Evolutionary conservation across 2,113 vertebrate species (phyloP), one percentile per base, ranked within the genome.

Genomic region (Hippocampus mohnikei): DNA sequence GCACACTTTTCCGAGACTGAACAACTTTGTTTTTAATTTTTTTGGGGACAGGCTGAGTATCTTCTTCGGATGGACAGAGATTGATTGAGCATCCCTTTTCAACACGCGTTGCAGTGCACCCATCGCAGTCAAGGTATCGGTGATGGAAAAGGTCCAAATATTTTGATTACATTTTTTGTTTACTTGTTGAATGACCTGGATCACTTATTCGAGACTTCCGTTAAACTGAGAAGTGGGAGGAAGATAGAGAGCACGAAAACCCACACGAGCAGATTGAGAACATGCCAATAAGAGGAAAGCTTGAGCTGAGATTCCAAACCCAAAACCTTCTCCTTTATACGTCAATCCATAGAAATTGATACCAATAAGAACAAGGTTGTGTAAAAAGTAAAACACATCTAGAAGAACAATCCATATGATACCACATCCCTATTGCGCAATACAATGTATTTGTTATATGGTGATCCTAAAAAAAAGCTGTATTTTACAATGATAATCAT

Each of bases 61-160:
- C 44, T 41, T 56, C 55, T 64, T 2, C 46, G 55, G n/a, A 65
- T 65, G 63, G 63, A 65, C 41, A 65, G 41, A 46, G 16, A 25
- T 46, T 65, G 41, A 65, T 8, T 37, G 27, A 60, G 8, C 27
- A 33, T 60, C 27, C 13, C 27, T 11, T 41, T 44, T 42, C 21
- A 40, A 23, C 40, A 6, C 23, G 21, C 3, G 33, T 62, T 20
- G 18, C 1, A 41, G 9, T 62, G 18, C 20, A n/a, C 60, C 6
- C 3, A 25, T 56, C n/a, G 11, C n/a, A 25, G 21, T 6, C 11
- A 56, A 27, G 25, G 27, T 13, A 16, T 5, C 23, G 11, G 33
- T 37, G 33, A 37, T 37, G 33, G 33, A 37, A 37, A 37, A 37
- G 5, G 33, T 37, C 33, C 5, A n/a, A 64, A 25, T 23, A 23